These are phyloP conservation scores for Neoitamus cyanurus DNA, from an alignment of 2,888 invertebrate genomes.

Conservation along the genomic window DNA sequence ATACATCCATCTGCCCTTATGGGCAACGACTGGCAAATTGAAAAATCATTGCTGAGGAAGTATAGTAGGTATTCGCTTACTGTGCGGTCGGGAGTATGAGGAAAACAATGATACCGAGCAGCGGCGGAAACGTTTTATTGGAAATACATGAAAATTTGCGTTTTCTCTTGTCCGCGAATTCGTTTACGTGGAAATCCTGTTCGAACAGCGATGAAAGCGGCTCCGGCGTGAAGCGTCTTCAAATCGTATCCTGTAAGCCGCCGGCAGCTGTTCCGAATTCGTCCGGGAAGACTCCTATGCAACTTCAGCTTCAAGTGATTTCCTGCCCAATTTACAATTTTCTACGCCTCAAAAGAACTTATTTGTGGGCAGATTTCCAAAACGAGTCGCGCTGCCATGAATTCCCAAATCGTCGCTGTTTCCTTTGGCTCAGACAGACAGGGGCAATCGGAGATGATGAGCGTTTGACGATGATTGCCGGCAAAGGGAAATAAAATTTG, in stretches of 20 bases:
- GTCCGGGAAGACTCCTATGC: neutral
- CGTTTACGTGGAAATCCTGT: neutral
- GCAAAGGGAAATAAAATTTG: slow-evolving; percentile 20
- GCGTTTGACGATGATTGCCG: slow-evolving; percentile 39
- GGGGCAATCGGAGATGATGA: slow-evolving; percentile 35
- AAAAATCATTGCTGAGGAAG: slow-evolving; percentile 35
- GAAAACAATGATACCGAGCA: slow-evolving; percentile 18
- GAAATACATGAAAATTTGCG: slow-evolving; percentile 41
- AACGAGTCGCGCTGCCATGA: slow-evolving; percentile 11
- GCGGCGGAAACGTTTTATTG: slow-evolving; percentile 25
- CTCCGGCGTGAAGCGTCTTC: slow-evolving; percentile 8
- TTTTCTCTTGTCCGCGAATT: neutral
- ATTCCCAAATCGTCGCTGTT: neutral
- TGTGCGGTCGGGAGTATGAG: neutral
- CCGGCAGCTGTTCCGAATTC: slow-evolving; percentile 7
- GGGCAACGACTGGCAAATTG: slow-evolving; percentile 44
- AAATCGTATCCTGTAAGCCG: neutral
- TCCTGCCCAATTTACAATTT: slow-evolving; percentile 43
- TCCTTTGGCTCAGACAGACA: neutral
- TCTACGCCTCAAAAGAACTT: slow-evolving; percentile 29
- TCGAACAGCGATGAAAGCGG: neutral
- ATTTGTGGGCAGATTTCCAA: slow-evolving; percentile 45
- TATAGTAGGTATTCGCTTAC: too few species aligned
- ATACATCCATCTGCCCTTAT: slow-evolving; percentile 6
- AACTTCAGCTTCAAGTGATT: slow-evolving; percentile 15